Conservation (phyloP, 2,888 invertebrate genomes). For the Ornithoptera priamus region DNA sequence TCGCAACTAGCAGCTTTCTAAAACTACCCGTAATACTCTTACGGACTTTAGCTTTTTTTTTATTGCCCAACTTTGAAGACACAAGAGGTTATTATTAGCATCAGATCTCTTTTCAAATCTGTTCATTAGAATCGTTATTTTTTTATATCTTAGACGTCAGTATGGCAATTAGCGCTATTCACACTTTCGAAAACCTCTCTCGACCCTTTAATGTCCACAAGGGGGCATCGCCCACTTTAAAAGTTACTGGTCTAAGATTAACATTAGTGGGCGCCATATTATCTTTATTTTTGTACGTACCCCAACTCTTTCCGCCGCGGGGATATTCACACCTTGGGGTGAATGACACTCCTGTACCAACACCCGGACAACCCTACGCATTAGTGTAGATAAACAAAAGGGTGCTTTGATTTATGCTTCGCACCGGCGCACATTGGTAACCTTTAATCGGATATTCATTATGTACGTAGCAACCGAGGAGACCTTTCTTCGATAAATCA, state of each 20-base stretch:
- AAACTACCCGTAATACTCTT: slow-evolving; percentile 10
- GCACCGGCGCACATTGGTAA: slow-evolving; percentile 10
- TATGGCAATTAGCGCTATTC: too few species aligned
- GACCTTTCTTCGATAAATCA: too few species aligned
- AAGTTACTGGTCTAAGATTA: not conserved
- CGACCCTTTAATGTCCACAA: too few species aligned
- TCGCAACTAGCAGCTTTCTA: slow-evolving; percentile 22
- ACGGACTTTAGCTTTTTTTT: not conserved
- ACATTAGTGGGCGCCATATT: slow-evolving; percentile 15
- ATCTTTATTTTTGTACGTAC: slow-evolving; percentile 23
- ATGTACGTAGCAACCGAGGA: too few species aligned
- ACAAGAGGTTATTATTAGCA: too few species aligned
- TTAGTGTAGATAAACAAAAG: slow-evolving; percentile 46
- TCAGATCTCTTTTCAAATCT: too few species aligned
- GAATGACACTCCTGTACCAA: slow-evolving; percentile 36
- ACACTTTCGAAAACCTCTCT: too few species aligned
- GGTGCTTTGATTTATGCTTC: slow-evolving; percentile 38
- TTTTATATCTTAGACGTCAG: too few species aligned
- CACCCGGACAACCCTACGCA: slow-evolving; percentile 33
- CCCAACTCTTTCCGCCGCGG: slow-evolving; percentile 25
- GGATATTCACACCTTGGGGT: slow-evolving; percentile 29
- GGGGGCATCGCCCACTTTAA: too few species aligned
- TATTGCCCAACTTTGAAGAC: not conserved
- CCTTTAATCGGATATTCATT: not conserved
- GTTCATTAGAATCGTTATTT: too few species aligned